Conservation (phyloP, 1,140 invertebrate species). For the Aphaenogaster rudis region DNA sequence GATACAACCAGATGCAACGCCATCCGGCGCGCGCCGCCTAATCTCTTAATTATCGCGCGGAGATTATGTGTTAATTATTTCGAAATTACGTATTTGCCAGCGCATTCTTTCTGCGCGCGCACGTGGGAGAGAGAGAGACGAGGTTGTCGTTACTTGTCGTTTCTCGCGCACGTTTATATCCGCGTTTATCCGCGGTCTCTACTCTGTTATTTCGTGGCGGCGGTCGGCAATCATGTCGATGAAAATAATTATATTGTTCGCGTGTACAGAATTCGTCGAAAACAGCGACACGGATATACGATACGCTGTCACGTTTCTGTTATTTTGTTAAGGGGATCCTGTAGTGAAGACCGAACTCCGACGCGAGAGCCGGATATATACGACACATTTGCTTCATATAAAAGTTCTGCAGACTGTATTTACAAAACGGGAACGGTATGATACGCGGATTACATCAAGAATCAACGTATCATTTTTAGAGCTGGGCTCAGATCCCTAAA, state of each 20-base stretch:
- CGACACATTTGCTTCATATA: too few species aligned
- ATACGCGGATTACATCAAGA: too few species aligned
- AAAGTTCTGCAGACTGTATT: too few species aligned
- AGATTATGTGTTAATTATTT: neutral
- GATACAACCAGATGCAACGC: neutral
- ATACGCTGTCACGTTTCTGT: neutral
- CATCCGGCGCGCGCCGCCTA: neutral
- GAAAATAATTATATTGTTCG: neutral
- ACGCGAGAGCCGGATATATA: too few species aligned
- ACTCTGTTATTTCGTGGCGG: neutral
- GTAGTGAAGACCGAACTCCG: too few species aligned
- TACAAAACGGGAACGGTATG: too few species aligned
- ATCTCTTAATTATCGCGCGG: slow-evolving; percentile 2
- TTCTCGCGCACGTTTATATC: neutral
- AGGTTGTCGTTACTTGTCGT: neutral
- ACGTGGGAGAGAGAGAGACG: too few species aligned
- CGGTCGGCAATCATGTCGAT: neutral
- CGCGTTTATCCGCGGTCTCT: neutral
- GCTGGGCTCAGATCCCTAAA: too few species aligned
- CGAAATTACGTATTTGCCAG: neutral
- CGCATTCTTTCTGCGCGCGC: neutral
- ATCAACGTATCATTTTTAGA: too few species aligned
- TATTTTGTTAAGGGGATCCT: too few species aligned
- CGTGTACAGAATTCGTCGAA: neutral
- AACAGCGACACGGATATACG: neutral